Conservation (phyloP, 2,888 invertebrate species). For the Apoda limacodes region DNA sequence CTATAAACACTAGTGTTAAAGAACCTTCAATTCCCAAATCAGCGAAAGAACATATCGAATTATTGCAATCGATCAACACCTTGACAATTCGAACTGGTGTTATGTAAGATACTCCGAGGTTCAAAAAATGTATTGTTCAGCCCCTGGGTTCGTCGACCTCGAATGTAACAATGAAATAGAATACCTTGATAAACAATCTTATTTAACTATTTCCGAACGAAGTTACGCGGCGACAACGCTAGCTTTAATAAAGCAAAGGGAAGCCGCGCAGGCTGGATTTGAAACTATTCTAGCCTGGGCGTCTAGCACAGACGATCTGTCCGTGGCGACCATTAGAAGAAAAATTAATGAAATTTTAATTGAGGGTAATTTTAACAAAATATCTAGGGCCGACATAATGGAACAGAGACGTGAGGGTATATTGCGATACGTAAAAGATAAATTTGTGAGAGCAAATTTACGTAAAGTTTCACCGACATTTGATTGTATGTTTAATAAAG, state of each 20-base stretch:
- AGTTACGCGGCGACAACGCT: not conserved
- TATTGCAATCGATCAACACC: not conserved
- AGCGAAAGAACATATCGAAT: not conserved
- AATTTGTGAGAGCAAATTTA: not conserved
- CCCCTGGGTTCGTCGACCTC: not conserved
- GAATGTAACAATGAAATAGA: not conserved
- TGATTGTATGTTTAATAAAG: conserved; percentile 2
- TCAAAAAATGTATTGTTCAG: not conserved
- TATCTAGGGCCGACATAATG: conserved; percentile 6
- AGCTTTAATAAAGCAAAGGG: not conserved
- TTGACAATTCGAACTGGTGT: not conserved
- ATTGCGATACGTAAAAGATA: not conserved
- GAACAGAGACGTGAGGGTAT: conserved; percentile 5
- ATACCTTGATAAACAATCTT: not conserved
- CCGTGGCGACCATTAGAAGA: not conserved
- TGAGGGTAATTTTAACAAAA: conserved; percentile 6
- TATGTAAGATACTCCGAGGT: not conserved
- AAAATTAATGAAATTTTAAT: conserved; percentile 3
- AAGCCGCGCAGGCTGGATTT: not conserved
- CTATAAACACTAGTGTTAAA: not conserved
- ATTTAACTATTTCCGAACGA: not conserved
- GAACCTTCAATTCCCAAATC: not conserved
- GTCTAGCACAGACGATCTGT: not conserved
- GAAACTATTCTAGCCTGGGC: not conserved
- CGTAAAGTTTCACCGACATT: conserved; percentile 2